Base-by-base conservation (phyloP, 2,888 invertebrate genomes). In the Opisthograptis luteolata region DNA sequence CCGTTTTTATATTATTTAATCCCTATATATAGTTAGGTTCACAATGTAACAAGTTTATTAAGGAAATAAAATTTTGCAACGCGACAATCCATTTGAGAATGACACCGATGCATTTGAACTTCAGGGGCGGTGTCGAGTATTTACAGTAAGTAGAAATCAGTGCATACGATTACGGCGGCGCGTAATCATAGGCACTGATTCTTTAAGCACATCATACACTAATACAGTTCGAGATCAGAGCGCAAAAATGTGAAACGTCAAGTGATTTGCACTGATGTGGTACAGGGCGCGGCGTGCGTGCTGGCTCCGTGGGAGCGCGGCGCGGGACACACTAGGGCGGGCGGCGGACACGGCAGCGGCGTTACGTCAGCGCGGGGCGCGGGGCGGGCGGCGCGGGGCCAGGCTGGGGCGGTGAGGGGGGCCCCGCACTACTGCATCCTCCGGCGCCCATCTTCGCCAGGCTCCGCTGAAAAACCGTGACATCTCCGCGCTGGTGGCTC, bases 251-350 rank as follows among this genome's bases (percentile, higher is more conserved):
- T 66, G 73, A 84, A 87, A 87, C 86, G 87, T 87, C 83, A 87
- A 87, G 75, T 83, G 81, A 84, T 87, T 83, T 80, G 77, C 83
- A 87, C 84, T 82, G 79, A 68, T 74, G 74, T 78, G 70, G 73
- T 78, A 73, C 63, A 76, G 81, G 76, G 83, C 84, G 76, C 84
- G 82, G 77, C 76, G 76, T 76, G 76, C 76, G 79, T 76, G 75
- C 66, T 75, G 70, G 81, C 83, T 78, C 83, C 73, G 79, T 80
- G 75, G 79, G 78, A 82, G 80, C 87, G 84, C 86, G 89, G 84
- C 89, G 86, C 85, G 86, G 81, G 81, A 81, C 86, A 82, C 85
- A 89, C 88, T 88, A 86, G 87, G 87, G 87, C 84, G 85, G 87
- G 86, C 83, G 77, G 77, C 68, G 79, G 79, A 76, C 83, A 79